Evolutionary conservation across 1,140 invertebrate genomes (phyloP), one percentile per base, ranked within the genome.

Genomic region (Aporrectodea caliginosa): DNA sequence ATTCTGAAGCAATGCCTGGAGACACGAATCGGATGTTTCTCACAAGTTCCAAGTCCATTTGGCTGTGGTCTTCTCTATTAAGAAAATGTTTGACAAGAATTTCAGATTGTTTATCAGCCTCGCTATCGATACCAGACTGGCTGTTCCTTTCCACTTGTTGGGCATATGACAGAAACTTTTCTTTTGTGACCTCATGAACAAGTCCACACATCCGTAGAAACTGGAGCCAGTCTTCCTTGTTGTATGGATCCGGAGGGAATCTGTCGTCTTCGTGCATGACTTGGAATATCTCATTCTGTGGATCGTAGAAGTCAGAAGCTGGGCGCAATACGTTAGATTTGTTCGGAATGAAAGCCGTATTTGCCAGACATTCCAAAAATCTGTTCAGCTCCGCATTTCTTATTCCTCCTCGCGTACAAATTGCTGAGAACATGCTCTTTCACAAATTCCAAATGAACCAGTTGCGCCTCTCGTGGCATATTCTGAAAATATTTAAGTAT

Each of bases 251-350:
- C 29, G 75, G 75, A 33, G 75, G 69, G 69, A 80, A 80, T 16
- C 29, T 31, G 29, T 78, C 35, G 22, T 58, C 16, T n/a, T 69
- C 31, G 33, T 43, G 69, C 83, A 84, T 83, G 14, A 33, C 27
- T 33, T 33, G 69, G 71, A 84, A 82, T 0, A 84, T 1, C 30
- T 75, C 31, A 71, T 81, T 74, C 16, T 73, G 22, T 0, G 71
- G 75, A 80, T 82, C 75, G 76, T 80, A 83, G 30, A 84, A 81
- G 12, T 72, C n/a, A 16, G 29, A 71, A 6, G 81, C 83, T 30
- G 33, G 35, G 1, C 16, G 27, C 0, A 71, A 30, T 14, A 32
- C 22, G n/a, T 75, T 79, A 22, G 77, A 69, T 1, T 16, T 1
- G 70, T 77, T 32, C 72, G n/a, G n/a, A n/a, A n/a, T n/a, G n/a